Evolutionary conservation across 2,113 vertebrate genomes (phyloP), one percentile per base, ranked within the genome.

Genomic region (Clarias magur): DNA sequence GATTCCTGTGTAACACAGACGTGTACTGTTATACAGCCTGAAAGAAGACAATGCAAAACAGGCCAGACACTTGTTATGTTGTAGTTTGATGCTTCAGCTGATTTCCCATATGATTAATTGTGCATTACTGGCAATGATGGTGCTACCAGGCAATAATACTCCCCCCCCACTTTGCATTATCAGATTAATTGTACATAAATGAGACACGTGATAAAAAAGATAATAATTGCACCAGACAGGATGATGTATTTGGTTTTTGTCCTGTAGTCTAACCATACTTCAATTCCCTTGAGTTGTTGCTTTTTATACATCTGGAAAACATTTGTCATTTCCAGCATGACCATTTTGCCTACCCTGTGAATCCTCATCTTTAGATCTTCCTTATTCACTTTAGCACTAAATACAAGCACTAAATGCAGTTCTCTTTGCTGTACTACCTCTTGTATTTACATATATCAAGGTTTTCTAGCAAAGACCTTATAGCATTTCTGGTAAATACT

Each of bases 61-160:
- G 86, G 90, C 88, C 89, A 21, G 80, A 86, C 81, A 88, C 75
- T 82, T 63, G 80, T 76, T 90, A 84, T 70, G 85, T 76, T 90
- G 86, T 70, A 83, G 88, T 84, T 81, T 90, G 79, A 85, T 72
- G 86, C 89, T 88, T 88, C 82, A 89, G 87, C 82, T 54, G 76
- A 54, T 60, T 30, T 76, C 80, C 27, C 81, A 38, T 17, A 63
- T 89, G 86, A 89, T 88, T 84, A 88, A 85, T 92, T 70, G 82
- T 25, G 76, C 79, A 70, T 88, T 91, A 88, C 89, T 87, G 87
- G 91, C 75, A 89, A 86, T 90, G 78, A 56, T 27, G 72, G 42
- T 73, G 27, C 78, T 81, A 75, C 48, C 87, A 86, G 76, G 27
- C 80, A 81, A 63, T 62, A 54, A 73, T 70, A 83, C 60, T 30